A percentile compares a stretch with the other conserved stretches of the same genome.
Conservation (phyloP, 2,113 vertebrate genomes). For the Charina bottae region DNA sequence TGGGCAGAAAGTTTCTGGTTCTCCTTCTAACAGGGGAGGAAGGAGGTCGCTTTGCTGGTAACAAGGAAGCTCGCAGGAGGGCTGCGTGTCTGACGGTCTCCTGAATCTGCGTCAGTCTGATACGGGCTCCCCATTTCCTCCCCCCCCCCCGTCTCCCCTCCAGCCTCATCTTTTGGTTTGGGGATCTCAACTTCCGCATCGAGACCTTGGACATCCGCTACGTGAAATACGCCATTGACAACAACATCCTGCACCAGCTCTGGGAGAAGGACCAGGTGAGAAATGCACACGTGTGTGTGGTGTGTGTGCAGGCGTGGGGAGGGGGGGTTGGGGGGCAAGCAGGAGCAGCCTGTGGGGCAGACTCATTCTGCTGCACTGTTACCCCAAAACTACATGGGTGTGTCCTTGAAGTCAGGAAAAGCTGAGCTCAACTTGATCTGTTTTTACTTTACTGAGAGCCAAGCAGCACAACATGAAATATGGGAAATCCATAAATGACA, state of each 20-base stretch:
- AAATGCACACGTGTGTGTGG: not conserved
- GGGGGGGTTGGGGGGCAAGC: rapidly evolving
- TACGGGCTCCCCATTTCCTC: not conserved
- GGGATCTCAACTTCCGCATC: conserved; percentile 97
- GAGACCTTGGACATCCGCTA: conserved; percentile 95
- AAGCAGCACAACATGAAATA: too few species aligned
- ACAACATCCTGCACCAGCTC: conserved; percentile 87
- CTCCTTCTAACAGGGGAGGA: not conserved
- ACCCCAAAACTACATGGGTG: too few species aligned
- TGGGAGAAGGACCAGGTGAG: conserved; percentile 98
- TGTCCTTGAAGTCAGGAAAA: too few species aligned
- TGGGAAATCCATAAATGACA: too few species aligned
- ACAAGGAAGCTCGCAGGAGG: not conserved
- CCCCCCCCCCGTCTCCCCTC: not conserved
- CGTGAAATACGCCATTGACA: conserved; percentile 94
- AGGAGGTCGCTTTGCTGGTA: not conserved
- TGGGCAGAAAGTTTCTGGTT: too few species aligned
- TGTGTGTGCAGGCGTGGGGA: not conserved
- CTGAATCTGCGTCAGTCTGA: not conserved
- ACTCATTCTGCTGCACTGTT: not conserved
- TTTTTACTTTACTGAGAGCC: too few species aligned
- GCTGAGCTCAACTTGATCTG: too few species aligned
- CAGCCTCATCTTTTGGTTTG: conserved; percentile 98
- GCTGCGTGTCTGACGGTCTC: not conserved
- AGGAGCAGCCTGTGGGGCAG: not conserved